Conservation (phyloP, 2,888 invertebrate genomes). For the Apamea anceps region DNA sequence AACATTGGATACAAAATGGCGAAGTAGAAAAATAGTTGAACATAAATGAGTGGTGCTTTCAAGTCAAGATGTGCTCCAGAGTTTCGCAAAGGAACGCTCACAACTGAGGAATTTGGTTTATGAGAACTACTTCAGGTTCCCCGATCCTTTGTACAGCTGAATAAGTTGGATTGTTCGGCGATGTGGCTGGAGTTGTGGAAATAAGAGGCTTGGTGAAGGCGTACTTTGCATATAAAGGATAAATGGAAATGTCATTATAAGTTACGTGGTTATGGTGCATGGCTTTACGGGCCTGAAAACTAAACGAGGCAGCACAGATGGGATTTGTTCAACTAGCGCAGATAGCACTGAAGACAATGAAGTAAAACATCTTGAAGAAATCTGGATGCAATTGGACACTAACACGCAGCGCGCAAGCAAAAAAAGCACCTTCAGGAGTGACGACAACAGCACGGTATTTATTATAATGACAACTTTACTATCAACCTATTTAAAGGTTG, state of each 20-base stretch:
- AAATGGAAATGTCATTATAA: not conserved
- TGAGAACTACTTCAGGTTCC: slow-evolving; percentile 71
- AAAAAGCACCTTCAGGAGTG: not conserved
- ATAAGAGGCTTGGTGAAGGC: slow-evolving; percentile 1
- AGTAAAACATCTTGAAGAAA: not conserved
- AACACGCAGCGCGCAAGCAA: not conserved
- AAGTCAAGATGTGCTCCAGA: slow-evolving; percentile 82
- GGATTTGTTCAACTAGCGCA: not conserved
- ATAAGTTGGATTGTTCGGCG: slow-evolving; percentile 59
- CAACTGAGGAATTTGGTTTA: slow-evolving; percentile 78
- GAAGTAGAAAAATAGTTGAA: slow-evolving; percentile 69
- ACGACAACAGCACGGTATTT: no score
- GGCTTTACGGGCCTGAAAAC: not conserved
- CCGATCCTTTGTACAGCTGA: slow-evolving; percentile 54
- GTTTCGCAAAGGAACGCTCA: slow-evolving; percentile 80
- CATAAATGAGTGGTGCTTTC: slow-evolving; percentile 78
- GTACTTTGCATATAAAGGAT: slow-evolving; percentile 5
- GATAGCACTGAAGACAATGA: not conserved
- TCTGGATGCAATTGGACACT: not conserved
- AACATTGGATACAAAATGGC: slow-evolving; percentile 63
- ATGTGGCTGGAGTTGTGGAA: slow-evolving; percentile 16
- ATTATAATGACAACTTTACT: no score
- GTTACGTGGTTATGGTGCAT: not conserved
- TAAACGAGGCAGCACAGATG: not conserved
- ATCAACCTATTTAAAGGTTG: not conserved